Evolutionary conservation across 2,113 vertebrate species (phyloP).

Genomic region (Pelobates fuscus): DNA sequence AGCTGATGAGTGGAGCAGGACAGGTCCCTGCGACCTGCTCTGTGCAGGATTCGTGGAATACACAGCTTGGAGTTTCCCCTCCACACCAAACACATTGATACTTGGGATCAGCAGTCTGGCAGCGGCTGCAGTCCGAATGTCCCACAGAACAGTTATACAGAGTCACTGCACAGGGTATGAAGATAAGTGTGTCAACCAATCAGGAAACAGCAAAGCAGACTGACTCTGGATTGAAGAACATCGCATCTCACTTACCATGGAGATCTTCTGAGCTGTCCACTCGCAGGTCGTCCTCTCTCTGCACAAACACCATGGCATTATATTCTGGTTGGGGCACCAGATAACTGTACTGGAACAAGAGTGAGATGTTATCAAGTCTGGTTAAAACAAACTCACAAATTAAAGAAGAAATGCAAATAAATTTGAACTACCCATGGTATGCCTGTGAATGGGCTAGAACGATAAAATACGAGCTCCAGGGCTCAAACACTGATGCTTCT

Average conservation of each 20-base stretch:
- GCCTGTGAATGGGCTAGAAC: no score
- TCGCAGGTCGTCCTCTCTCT: conserved; percentile 81
- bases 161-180: conserved; percentile 74
- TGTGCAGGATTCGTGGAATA: conserved; percentile 79
- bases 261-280: conserved; percentile 88
- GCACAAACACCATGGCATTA: conserved; percentile 84
- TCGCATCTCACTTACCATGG: conserved; percentile 70
- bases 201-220: not conserved
- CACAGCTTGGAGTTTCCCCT: conserved; percentile 73
- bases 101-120: conserved; percentile 82
- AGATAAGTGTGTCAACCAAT: not conserved
- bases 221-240: not conserved
- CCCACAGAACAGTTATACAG: conserved; percentile 94
- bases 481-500: no score
- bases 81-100: conserved; percentile 94
- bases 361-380: conserved; percentile 32
- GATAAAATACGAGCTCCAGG: no score
- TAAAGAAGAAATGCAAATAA: no score
- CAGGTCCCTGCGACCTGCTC: conserved; percentile 79
- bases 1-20: conserved; percentile 87
- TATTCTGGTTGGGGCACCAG: conserved; percentile 78
- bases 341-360: conserved; percentile 82
- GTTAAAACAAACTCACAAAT: not conserved
- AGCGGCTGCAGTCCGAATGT: conserved; percentile 90
- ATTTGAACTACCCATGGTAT: no score